Evolutionary conservation across 2,888 invertebrate species (phyloP).

Genomic region (Euphydryas editha): DNA sequence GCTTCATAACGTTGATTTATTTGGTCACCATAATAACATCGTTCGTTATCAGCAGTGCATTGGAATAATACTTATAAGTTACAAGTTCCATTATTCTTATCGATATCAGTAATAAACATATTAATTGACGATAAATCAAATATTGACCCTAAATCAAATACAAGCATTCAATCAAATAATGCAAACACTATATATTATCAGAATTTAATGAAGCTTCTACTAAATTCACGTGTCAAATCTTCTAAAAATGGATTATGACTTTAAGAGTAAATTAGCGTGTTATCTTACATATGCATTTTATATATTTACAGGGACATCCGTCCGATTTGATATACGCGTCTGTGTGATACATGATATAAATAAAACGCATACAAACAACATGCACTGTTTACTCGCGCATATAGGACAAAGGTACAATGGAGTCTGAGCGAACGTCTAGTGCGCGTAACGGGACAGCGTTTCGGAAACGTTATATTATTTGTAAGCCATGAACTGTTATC

Average conservation of each 20-base stretch:
- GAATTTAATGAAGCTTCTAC: background rate
- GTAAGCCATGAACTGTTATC: background rate
- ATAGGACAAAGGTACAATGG: constrained; percentile 20
- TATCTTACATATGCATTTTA: constrained; percentile 4
- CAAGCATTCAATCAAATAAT: background rate
- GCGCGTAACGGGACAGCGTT: background rate
- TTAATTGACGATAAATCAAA: background rate
- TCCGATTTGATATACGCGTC: constrained; percentile 20
- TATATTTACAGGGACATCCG: constrained; percentile 25
- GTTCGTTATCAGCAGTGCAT: background rate
- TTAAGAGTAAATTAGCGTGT: background rate
- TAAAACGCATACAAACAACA: constrained; percentile 15
- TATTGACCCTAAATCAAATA: background rate
- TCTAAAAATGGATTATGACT: background rate
- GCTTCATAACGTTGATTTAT: background rate
- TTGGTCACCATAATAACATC: background rate
- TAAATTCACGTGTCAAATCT: background rate
- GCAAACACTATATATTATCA: background rate
- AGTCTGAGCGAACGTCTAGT: constrained; percentile 21
- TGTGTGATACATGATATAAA: constrained; percentile 19
- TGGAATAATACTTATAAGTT: background rate
- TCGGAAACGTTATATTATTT: constrained; percentile 7
- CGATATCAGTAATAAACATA: background rate
- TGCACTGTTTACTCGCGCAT: constrained; percentile 27
- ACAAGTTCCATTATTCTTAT: background rate